phyloP scores from a whole-genome alignment of 2,797 vertebrate genomes.

The Cynodonichthys magdalenae region DNA sequence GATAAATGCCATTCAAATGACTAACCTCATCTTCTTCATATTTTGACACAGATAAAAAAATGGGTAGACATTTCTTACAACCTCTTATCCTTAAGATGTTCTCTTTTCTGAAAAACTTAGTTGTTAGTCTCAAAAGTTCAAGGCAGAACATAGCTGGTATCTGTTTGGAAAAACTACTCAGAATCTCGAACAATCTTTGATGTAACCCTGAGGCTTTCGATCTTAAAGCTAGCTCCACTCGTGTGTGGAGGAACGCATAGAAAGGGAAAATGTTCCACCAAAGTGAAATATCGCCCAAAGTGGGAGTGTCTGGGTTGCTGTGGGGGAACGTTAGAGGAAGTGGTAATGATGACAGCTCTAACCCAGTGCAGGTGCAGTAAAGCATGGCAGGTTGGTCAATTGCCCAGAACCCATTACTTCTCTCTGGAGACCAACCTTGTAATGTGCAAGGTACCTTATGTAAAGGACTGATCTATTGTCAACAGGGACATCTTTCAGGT shows the following conservation, averaged over 20 bases:
- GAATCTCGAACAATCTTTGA: constrained; percentile 46
- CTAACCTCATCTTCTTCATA: constrained; percentile 43
- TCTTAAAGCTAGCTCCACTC: constrained; percentile 51
- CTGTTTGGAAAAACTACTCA: constrained; percentile 53
- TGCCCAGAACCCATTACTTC: constrained; percentile 85
- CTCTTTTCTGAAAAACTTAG: constrained; percentile 16
- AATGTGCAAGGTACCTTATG: constrained; percentile 84
- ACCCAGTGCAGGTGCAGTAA: constrained; percentile 84
- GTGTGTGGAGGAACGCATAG: constrained; percentile 37
- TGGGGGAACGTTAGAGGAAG: constrained; percentile 79
- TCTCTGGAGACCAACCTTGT: constrained; percentile 81
- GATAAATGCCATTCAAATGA: constrained; percentile 53
- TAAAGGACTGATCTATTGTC: constrained; percentile 82
- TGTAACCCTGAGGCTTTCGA: constrained; percentile 51
- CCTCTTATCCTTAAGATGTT: constrained; percentile 40
- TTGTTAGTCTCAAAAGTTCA: constrained; percentile 53
- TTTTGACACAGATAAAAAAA: constrained; percentile 43
- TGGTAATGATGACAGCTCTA: constrained; percentile 87
- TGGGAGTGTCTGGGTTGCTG: constrained; percentile 80
- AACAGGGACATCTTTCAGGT: constrained; percentile 78
- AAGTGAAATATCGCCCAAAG: constrained; percentile 78
- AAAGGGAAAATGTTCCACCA: constrained; percentile 69
- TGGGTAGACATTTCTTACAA: constrained; percentile 33
- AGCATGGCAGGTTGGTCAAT: constrained; percentile 84
- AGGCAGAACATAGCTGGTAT: constrained; percentile 37